phyloP scores from a whole-genome alignment of 2,888 invertebrate genomes.

The Agrochola circellaris region DNA sequence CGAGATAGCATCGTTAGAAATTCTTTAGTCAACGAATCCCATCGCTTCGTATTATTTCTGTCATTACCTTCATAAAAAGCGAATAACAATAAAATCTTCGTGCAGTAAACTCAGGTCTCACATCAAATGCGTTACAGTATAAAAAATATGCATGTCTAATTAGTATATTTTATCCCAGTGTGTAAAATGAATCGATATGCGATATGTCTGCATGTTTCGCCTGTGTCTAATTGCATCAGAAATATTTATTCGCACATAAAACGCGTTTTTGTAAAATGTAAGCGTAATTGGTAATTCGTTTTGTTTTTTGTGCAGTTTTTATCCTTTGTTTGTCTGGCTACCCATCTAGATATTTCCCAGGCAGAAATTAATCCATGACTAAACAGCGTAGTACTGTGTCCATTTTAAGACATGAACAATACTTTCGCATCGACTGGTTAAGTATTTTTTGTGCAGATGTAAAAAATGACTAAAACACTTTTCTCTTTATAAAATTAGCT shows the following conservation, averaged over 20 bases:
- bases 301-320: constrained; percentile 70
- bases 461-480: constrained; percentile 36
- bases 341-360: constrained; percentile 73
- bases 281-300: constrained; percentile 79
- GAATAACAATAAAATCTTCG: constrained; percentile 62
- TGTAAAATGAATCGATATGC: constrained; percentile 74
- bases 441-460: constrained; percentile 13
- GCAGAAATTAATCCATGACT: constrained; percentile 64
- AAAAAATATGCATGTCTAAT: constrained; percentile 77
- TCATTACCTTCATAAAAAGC: constrained; percentile 63
- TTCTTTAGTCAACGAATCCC: constrained; percentile 1
- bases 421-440: constrained; percentile 24
- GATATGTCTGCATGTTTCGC: constrained; percentile 74
- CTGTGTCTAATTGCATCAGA: constrained; percentile 80
- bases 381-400: constrained; percentile 55
- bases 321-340: constrained; percentile 71
- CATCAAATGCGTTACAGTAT: constrained; percentile 64
- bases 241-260: constrained; percentile 74
- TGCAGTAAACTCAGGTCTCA: constrained; percentile 62
- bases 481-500: constrained; percentile 65
- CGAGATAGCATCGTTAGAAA: not conserved
- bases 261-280: constrained; percentile 71
- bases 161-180: constrained; percentile 74
- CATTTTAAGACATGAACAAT: constrained; percentile 50
- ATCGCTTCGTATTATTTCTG: constrained; percentile 50